Percentiles rank a stretch among this genome's conserved stretches.
Conservation (phyloP, 2,888 invertebrate genomes). For the Ptilodon capucinus region DNA sequence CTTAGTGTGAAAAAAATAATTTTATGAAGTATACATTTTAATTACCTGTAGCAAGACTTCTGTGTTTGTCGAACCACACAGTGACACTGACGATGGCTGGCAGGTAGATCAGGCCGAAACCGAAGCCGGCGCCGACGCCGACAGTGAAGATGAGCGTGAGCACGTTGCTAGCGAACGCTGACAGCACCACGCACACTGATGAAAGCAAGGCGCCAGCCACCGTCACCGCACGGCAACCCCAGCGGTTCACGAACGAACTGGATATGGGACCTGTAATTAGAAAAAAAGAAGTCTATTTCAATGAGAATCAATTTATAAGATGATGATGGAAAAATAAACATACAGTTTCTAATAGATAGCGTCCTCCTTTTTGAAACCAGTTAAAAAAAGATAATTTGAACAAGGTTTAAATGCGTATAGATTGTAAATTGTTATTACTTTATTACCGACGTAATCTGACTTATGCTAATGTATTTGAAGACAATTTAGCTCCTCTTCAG, state of each 20-base stretch:
- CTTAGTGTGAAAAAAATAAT: too few species aligned
- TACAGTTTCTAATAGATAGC: too few species aligned
- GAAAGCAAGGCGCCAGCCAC: constrained; percentile 93
- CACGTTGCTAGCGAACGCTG: constrained; percentile 92
- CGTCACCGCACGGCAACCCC: constrained; percentile 95
- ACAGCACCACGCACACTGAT: constrained; percentile 88
- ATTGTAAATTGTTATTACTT: too few species aligned
- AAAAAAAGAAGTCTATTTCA: not conserved
- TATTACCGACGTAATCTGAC: too few species aligned
- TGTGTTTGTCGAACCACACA: constrained; percentile 96
- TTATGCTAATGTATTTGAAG: too few species aligned
- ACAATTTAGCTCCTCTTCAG: too few species aligned
- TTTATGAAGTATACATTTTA: not conserved
- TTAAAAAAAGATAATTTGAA: too few species aligned
- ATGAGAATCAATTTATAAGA: too few species aligned
- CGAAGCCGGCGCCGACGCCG: constrained; percentile 96
- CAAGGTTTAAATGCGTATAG: too few species aligned
- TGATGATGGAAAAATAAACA: too few species aligned
- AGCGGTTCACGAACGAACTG: constrained; percentile 96
- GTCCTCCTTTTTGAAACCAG: too few species aligned
- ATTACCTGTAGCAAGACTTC: constrained; percentile 95
- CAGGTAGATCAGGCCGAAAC: constrained; percentile 98
- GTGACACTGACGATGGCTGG: constrained; percentile 99
- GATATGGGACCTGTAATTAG: constrained; percentile 94
- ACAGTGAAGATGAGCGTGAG: constrained; percentile 94